Evolutionary conservation across 2,113 vertebrate genomes (phyloP).

Genomic region (Melozone crissalis): DNA sequence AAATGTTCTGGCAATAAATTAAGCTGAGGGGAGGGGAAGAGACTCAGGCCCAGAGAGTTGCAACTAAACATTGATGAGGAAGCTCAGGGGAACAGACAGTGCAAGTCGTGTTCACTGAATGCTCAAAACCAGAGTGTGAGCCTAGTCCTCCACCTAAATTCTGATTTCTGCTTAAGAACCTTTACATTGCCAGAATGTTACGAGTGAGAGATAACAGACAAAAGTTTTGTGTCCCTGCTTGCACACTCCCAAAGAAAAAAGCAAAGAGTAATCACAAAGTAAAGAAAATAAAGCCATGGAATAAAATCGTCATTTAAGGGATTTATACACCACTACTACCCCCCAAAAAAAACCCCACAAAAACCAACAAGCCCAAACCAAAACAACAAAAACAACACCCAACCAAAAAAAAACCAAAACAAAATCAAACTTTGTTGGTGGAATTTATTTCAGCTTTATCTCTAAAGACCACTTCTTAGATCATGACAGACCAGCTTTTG

Average conservation of each 20-base stretch:
- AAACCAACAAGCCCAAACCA: not conserved
- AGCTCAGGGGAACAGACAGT: not conserved
- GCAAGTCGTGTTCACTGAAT: not conserved
- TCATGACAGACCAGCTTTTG: not conserved
- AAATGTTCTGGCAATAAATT: constrained; percentile 44
- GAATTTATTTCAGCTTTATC: not conserved
- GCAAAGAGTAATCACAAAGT: not conserved
- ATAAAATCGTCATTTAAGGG: not conserved
- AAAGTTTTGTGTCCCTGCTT: not conserved
- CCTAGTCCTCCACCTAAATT: not conserved
- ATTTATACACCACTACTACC: not conserved
- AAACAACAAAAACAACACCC: not conserved
- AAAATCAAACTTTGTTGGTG: not conserved
- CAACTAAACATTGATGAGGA: not conserved
- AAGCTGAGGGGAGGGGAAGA: not conserved
- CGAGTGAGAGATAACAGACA: fast-evolving
- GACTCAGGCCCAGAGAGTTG: not conserved
- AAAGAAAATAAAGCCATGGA: not conserved
- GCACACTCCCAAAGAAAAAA: not conserved
- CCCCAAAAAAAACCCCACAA: not conserved
- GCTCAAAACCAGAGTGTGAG: not conserved
- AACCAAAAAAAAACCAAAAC: not conserved
- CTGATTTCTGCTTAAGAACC: not conserved
- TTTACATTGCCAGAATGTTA: not conserved
- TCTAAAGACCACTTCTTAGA: not conserved